Evolutionary conservation across 2,797 vertebrate genomes (phyloP), one percentile per base, ranked within the genome.

Genomic region (Carduelis carduelis): DNA sequence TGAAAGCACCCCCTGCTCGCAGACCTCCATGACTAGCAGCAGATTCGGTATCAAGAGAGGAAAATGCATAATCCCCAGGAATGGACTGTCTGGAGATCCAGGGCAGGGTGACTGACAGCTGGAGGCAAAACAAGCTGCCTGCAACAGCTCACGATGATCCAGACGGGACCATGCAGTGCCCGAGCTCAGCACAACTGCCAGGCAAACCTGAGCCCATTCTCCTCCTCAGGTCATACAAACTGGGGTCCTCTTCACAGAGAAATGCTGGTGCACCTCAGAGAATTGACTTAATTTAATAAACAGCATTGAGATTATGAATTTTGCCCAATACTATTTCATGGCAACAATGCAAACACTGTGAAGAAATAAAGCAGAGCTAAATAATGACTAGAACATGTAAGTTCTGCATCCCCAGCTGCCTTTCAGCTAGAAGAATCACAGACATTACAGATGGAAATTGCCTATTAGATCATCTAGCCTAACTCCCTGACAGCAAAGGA

Each of bases 371-470:
- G 32, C 49, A 91, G 47, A 86, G 41, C n/a, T 91, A 92, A 85
- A 44, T 84, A 90, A 90, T 91, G 77, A 91, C 87, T 72, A 93
- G 85, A 87, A 94, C 81, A 78, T 80, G 1, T 56, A 94, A 76
- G 30, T 86, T 74, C 49, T 86, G 66, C 43, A 57, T 88, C 37
- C 55, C 63, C 59, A 91, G 34, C 66, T 92, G 87, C 87, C 85
- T 93, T 95, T 95, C 87, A 91, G 53, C 66, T 66, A 91, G 74
- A 96, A 90, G 76, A 83, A 93, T 90, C 83, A 70, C 86, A 95
- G 74, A 63, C 52, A 90, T 91, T 95, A 86, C 0, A 0, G 66
- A 84, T 91, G 87, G 83, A 96, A 96, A 97, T 91, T 90, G 89
- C 85, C 83, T 93, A 88, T 90, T 95, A 95, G 66, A 96, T 77